Evolutionary conservation across 2,888 invertebrate species (phyloP).

Genomic region (Torymus aiolomorphi): DNA sequence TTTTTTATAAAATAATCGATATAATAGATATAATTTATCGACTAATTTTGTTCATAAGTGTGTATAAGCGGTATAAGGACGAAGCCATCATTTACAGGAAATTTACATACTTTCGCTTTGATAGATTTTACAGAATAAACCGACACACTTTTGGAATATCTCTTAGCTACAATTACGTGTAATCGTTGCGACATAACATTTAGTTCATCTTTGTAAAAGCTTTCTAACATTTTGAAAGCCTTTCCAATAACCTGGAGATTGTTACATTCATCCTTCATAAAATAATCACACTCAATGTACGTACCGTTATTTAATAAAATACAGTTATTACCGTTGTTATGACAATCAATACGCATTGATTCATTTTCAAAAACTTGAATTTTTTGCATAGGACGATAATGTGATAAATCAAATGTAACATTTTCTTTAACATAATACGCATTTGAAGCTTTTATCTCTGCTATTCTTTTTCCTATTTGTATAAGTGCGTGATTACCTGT

Average conservation of each 20-base stretch:
- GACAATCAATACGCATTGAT: not conserved
- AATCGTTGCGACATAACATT: not conserved
- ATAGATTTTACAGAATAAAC: no score
- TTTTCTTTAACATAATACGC: not conserved
- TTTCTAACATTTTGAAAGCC: not conserved
- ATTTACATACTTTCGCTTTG: no score
- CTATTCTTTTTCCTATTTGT: not conserved
- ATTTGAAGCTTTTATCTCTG: not conserved
- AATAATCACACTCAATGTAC: not conserved
- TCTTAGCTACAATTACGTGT: no score
- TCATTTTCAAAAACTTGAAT: not conserved
- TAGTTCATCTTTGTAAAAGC: not conserved
- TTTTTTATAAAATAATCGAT: no score
- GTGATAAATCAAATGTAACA: not conserved
- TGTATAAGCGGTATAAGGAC: no score
- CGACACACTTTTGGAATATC: no score
- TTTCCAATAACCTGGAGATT: not conserved
- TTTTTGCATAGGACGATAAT: not conserved
- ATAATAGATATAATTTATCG: no score
- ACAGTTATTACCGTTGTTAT: not conserved
- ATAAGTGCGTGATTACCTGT: not conserved
- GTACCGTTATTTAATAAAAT: constrained; percentile 2
- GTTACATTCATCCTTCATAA: not conserved
- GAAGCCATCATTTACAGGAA: no score
- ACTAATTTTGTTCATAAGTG: no score